Conservation (phyloP, 2,888 invertebrate genomes). For the Acleris cristana region DNA sequence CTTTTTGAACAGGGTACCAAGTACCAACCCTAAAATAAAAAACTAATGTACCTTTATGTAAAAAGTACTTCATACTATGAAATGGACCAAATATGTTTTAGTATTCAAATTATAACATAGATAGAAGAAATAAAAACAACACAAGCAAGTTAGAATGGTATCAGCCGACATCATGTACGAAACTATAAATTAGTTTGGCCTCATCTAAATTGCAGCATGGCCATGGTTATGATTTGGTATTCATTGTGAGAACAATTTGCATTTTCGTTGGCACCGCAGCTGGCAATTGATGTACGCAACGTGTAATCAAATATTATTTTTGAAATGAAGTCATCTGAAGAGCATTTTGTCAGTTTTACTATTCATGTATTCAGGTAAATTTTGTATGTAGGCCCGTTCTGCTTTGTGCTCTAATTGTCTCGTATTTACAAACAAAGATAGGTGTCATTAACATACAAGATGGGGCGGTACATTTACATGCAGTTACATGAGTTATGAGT, state of each 20-base stretch:
- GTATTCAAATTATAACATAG: background rate
- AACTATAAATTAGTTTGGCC: conserved; percentile 52
- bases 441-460: conserved; percentile 35
- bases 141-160: background rate
- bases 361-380: conserved; percentile 36
- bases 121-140: background rate
- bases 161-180: conserved; percentile 1
- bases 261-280: conserved; percentile 50
- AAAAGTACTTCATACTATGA: too few species aligned
- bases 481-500: conserved; percentile 27
- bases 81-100: too few species aligned
- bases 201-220: conserved; percentile 60
- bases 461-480: conserved; percentile 24
- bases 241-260: conserved; percentile 62
- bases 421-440: conserved; percentile 36
- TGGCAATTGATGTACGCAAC: conserved; percentile 45
- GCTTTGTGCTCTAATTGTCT: conserved; percentile 22
- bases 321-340: conserved; percentile 33
- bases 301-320: conserved; percentile 43
- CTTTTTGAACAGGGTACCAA: too few species aligned
- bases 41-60: too few species aligned
- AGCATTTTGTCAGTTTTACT: conserved; percentile 18
- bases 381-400: conserved; percentile 19
- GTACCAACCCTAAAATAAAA: too few species aligned
- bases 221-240: conserved; percentile 49